Evolutionary conservation across 2,113 vertebrate genomes (phyloP).

Genomic region (Crotalus viridis): DNA sequence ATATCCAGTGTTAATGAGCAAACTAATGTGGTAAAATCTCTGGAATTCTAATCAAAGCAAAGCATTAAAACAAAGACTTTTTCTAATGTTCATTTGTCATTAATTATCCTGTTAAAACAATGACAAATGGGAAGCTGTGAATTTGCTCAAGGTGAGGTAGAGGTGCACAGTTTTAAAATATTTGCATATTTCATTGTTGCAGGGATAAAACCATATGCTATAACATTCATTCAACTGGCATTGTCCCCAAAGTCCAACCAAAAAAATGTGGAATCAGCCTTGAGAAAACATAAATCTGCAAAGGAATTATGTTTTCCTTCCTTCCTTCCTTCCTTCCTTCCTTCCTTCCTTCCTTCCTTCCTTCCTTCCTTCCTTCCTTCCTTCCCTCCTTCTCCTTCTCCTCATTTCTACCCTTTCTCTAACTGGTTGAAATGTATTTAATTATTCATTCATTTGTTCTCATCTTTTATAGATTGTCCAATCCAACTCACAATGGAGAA

Average conservation of each 20-base stretch:
- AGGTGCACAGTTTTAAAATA: background rate
- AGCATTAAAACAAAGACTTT: background rate
- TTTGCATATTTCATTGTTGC: background rate
- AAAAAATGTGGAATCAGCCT: background rate
- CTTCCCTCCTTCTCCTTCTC: background rate
- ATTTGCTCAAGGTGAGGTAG: background rate
- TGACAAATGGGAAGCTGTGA: background rate
- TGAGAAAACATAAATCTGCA: background rate
- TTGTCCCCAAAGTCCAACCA: background rate
- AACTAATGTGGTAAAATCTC: background rate
- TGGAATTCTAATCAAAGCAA: background rate
- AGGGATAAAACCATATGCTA: background rate
- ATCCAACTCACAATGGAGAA: background rate
- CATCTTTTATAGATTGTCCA: background rate
- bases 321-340: background rate
- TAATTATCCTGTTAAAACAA: background rate
- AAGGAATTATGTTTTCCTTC: background rate
- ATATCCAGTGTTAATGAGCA: background rate
- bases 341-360: no score
- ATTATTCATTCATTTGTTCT: background rate
- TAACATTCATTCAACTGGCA: background rate
- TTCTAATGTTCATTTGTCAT: background rate
- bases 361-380: background rate
- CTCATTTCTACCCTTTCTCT: background rate
- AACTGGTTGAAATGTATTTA: background rate